Percentiles rank a stretch among this genome's conserved stretches.
phyloP scores from a whole-genome alignment of 2,888 invertebrate genomes.

The Ophion costatus region DNA sequence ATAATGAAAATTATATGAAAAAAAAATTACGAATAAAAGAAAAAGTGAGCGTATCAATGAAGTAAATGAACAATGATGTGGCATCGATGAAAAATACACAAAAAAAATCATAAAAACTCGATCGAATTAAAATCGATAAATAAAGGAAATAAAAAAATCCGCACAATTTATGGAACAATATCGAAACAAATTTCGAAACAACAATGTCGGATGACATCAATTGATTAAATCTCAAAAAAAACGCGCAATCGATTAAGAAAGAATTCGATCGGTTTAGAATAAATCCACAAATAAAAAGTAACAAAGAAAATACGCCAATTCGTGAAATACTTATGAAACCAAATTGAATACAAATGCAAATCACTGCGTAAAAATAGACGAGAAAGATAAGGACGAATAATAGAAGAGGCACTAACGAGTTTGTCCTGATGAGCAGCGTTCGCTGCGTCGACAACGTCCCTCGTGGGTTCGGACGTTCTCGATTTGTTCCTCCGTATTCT shows the following conservation, averaged over 20 bases:
- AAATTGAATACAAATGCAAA: not conserved
- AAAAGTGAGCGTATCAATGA: no score
- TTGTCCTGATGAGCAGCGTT: conserved; percentile 81
- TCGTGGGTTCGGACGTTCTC: conserved; percentile 79
- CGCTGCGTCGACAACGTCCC: conserved; percentile 80
- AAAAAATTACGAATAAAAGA: not conserved
- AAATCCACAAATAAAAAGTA: not conserved
- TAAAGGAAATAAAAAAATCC: not conserved
- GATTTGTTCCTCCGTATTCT: conserved; percentile 80
- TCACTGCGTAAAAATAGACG: not conserved
- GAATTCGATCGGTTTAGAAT: not conserved
- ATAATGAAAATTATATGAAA: not conserved
- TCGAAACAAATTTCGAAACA: not conserved
- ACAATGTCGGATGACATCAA: not conserved
- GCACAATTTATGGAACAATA: no score
- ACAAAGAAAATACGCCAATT: not conserved
- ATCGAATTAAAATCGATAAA: not conserved
- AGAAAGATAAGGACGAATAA: not conserved
- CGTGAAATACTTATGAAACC: not conserved
- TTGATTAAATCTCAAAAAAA: not conserved
- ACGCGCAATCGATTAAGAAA: not conserved
- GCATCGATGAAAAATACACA: no score
- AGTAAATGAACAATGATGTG: no score
- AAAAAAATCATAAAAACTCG: not conserved
- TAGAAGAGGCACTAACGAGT: conserved; percentile 74